Percentiles rank a stretch among this genome's conserved stretches.
Evolutionary conservation across 2,888 invertebrate genomes (phyloP).

Genomic region (Drosophila diplacantha): DNA sequence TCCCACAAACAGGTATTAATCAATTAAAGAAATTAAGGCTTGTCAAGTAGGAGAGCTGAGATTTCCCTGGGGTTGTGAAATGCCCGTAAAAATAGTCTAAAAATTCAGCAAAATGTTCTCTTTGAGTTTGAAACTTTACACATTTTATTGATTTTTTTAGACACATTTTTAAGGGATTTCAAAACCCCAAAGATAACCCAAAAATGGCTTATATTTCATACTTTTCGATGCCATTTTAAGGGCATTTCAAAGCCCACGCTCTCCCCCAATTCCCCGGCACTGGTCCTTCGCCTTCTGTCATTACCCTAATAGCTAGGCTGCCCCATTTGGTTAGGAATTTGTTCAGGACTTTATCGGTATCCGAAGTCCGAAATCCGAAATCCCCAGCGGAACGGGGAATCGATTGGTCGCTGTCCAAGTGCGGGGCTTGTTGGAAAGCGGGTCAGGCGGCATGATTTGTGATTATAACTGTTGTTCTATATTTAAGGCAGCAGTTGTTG

Average conservation of each 20-base stretch:
- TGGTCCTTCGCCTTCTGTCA: background rate
- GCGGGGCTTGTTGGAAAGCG: conserved; percentile 41
- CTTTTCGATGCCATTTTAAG: background rate
- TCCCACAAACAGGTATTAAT: background rate
- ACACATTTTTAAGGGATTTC: background rate
- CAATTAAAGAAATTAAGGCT: background rate
- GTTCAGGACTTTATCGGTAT: conserved; percentile 1
- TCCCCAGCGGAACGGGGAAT: background rate
- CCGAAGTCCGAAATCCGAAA: background rate
- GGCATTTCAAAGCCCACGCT: background rate
- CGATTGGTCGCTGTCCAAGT: conserved; percentile 44
- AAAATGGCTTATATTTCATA: background rate
- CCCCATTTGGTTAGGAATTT: background rate
- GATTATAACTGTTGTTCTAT: conserved; percentile 63
- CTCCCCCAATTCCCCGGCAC: background rate
- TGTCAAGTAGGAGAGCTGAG: too few relatives aligned
- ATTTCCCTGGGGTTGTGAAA: too few relatives aligned
- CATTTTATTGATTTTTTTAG: background rate
- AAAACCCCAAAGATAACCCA: background rate
- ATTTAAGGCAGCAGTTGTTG: conserved; percentile 42
- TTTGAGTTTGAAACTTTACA: too few relatives aligned
- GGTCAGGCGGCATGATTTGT: conserved; percentile 66
- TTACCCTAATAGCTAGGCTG: background rate
- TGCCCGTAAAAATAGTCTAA: too few relatives aligned
- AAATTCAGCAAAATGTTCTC: background rate